phyloP scores from a whole-genome alignment of 1,140 invertebrate genomes.

The Neodiprion pinetum region DNA sequence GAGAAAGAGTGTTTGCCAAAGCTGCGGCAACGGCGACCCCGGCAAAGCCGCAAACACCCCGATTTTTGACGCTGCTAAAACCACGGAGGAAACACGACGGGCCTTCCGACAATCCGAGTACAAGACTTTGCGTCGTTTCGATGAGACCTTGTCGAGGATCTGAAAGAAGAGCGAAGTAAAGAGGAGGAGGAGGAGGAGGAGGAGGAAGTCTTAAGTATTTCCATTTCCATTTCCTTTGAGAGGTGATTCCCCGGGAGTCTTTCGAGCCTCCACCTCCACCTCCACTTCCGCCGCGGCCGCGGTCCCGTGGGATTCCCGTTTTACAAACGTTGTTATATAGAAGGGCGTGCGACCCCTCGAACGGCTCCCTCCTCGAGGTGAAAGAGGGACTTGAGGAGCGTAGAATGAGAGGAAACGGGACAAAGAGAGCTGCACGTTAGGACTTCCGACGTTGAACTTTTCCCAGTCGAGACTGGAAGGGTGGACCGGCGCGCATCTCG shows the following conservation, averaged over 20 bases:
- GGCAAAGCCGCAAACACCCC: conserved; percentile 61
- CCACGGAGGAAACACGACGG: conserved; percentile 57
- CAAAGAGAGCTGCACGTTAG: neutral
- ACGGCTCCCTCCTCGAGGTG: neutral
- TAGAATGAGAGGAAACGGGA: conserved; percentile 2
- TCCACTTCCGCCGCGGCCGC: neutral
- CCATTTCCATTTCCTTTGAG: conserved; percentile 27
- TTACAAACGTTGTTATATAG: neutral
- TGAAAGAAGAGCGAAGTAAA: neutral
- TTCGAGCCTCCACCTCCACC: neutral
- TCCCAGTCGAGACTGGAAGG: too few relatives aligned
- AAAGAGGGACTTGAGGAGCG: neutral
- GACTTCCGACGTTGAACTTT: too few relatives aligned
- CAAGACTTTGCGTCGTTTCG: conserved; percentile 52
- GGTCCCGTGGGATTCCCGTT: neutral
- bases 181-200: neutral
- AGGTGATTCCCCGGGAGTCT: conserved; percentile 13
- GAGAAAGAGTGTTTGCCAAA: neutral
- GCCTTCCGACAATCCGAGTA: conserved; percentile 9
- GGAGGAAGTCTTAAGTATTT: conserved; percentile 43
- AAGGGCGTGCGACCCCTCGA: neutral
- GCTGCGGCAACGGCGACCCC: conserved; percentile 43
- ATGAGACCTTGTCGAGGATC: conserved; percentile 29
- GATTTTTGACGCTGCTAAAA: conserved; percentile 54
- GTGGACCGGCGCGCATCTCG: too few relatives aligned